Percentiles rank a stretch among this genome's conserved stretches.
Evolutionary conservation across 64 coral and sea anemone species (phyloP).

Genomic region (Astreopora myriophthalma): DNA sequence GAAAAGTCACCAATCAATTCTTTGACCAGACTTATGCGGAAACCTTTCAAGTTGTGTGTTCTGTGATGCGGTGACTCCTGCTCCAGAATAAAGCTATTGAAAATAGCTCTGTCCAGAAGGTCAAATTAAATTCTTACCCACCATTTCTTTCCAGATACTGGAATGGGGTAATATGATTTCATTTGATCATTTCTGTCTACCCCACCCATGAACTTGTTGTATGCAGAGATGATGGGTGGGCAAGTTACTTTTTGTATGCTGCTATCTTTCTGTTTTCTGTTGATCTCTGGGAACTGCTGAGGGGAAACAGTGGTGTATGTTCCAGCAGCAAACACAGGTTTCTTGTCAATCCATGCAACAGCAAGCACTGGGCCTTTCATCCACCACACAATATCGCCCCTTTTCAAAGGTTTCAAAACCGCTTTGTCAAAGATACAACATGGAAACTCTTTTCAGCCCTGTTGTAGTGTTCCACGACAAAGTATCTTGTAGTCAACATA

Average conservation of each 20-base stretch:
- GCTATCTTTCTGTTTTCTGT: constrained; percentile 51
- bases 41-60: neutral
- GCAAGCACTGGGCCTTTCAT: constrained; percentile 31
- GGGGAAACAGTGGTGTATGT: neutral
- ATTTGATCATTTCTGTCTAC: constrained; percentile 73
- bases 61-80: neutral
- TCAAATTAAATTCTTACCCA: constrained; percentile 63
- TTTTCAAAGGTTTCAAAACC: constrained; percentile 1
- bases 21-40: neutral
- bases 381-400: constrained; percentile 27
- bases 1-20: neutral
- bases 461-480: constrained; percentile 37
- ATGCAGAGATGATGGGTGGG: neutral
- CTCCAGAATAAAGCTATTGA: neutral
- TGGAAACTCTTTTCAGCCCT: constrained; percentile 52
- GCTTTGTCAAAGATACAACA: constrained; percentile 12
- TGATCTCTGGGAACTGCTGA: constrained; percentile 7
- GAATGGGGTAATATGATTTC: constrained; percentile 44
- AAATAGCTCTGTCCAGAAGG: neutral
- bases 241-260: constrained; percentile 10
- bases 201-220: constrained; percentile 55
- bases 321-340: constrained; percentile 31
- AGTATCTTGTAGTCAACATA: neutral
- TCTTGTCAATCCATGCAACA: constrained; percentile 72
- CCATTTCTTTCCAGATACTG: constrained; percentile 62